Base-by-base conservation (phyloP, 2,797 vertebrate species). In the Enteromius fasciolatus region DNA sequence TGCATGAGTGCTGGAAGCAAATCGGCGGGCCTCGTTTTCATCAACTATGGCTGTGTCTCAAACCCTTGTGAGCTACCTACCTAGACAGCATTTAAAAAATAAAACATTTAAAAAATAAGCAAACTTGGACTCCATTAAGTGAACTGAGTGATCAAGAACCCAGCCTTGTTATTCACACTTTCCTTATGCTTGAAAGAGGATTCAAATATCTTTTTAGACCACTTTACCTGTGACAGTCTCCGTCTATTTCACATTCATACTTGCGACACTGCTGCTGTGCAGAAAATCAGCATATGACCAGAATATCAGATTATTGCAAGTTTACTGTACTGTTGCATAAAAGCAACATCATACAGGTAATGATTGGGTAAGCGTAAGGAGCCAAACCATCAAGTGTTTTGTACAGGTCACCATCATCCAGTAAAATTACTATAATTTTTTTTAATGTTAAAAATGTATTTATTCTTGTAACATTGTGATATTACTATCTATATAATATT, bases 1-100 rank as follows among this genome's bases (percentile, higher is more conserved):
- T 80, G 74, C 61, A 20, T 25, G 36, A 54, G 36, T 48, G 69
- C 50, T 83, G 73, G 61, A 57, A 50, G 36, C 50, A 57, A 69
- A 36, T 86, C 73, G 44, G 7, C 59, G 67, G 72, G 75, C 79
- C 39, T 83, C 74, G 75, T 83, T 83, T 68, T 48, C 66, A 83
- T 83, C 66, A 77, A 46, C 20, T 12, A 17, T 48, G 36, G 18
- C 18, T 54, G 48, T 67, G 33, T 18, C 31, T 82, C 52, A 14
- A 57, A 68, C 25, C 17, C 39, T 12, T 41, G 15, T 52, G 9
- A 69, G 64, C 61, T 57, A 15, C 20, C 20, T 59, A 69, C 20
- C 0, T 36, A 59, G 52, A 69, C 63, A 23, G 14, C 52, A 36
- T 57, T 67, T 66, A 10, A 31, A 36, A 25, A n/a, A n/a, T n/a